Evolutionary conservation across 2,888 invertebrate genomes (phyloP).

Genomic region (Aspidiotus destructor): DNA sequence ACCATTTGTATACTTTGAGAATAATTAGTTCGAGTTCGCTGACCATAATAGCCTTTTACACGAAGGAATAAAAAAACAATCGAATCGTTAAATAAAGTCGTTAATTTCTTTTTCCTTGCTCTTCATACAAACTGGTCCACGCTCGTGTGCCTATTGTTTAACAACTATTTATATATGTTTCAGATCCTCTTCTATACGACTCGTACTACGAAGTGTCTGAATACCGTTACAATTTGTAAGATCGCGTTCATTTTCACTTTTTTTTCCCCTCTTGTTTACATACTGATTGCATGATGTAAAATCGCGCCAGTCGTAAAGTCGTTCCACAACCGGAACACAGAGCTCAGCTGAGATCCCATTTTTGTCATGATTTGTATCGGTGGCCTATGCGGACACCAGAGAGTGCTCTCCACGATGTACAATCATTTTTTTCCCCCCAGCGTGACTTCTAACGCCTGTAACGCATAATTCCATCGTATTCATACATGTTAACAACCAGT

Average conservation of each 20-base stretch:
- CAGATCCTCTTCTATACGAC: no score
- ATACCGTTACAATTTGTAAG: background rate
- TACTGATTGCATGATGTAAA: constrained; percentile 8
- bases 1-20: no score
- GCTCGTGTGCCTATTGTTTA: no score
- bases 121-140: no score
- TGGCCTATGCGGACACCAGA: constrained; percentile 33
- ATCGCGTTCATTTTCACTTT: background rate
- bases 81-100: no score
- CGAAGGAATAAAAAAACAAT: no score
- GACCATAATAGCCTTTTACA: no score
- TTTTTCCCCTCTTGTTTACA: constrained; percentile 3
- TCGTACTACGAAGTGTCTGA: no score
- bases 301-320: constrained; percentile 31
- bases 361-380: constrained; percentile 33
- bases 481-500: constrained; percentile 33
- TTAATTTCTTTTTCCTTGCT: no score
- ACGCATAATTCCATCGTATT: constrained; percentile 33
- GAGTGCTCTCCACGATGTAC: constrained; percentile 29
- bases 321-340: constrained; percentile 26
- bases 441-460: constrained; percentile 33
- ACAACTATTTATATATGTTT: no score
- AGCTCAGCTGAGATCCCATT: constrained; percentile 18
- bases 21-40: no score
- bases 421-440: constrained; percentile 30